phyloP scores from a whole-genome alignment of 2,113 vertebrate species.

The Amphiprion percula region DNA sequence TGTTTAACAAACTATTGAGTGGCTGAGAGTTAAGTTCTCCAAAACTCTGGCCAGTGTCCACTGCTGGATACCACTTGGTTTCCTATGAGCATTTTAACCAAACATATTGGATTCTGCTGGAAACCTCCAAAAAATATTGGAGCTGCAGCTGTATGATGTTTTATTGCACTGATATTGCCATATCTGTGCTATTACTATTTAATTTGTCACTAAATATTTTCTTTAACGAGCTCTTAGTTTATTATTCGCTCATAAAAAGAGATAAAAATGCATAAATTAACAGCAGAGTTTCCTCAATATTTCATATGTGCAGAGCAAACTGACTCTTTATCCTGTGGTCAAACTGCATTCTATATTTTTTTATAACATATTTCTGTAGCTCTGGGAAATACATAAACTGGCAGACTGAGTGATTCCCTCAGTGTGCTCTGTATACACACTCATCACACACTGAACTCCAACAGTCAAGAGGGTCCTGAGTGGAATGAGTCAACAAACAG shows the following conservation, averaged over 20 bases:
- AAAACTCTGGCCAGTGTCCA: neutral
- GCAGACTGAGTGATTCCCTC: slow-evolving; percentile 43
- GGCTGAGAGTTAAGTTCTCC: too few relatives aligned
- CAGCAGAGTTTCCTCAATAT: neutral
- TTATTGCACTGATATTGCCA: neutral
- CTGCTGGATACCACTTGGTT: neutral
- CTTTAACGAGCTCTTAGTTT: neutral
- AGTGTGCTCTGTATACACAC: neutral
- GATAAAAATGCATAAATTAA: neutral
- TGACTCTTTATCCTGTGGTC: neutral
- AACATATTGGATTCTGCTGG: neutral
- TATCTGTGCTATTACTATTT: neutral
- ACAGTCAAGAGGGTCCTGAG: slow-evolving; percentile 36
- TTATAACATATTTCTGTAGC: neutral
- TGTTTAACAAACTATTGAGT: too few relatives aligned
- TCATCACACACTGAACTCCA: slow-evolving; percentile 32
- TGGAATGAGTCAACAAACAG: slow-evolving; percentile 42
- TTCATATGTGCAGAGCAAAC: neutral
- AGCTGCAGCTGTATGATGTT: neutral
- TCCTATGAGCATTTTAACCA: neutral
- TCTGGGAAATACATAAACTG: slow-evolving; percentile 26
- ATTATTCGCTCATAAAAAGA: neutral
- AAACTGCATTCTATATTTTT: neutral
- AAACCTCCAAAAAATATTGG: neutral
- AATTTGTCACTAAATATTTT: neutral